Base-by-base conservation (phyloP, 1,140 invertebrate genomes). In the Ostrea edulis region DNA sequence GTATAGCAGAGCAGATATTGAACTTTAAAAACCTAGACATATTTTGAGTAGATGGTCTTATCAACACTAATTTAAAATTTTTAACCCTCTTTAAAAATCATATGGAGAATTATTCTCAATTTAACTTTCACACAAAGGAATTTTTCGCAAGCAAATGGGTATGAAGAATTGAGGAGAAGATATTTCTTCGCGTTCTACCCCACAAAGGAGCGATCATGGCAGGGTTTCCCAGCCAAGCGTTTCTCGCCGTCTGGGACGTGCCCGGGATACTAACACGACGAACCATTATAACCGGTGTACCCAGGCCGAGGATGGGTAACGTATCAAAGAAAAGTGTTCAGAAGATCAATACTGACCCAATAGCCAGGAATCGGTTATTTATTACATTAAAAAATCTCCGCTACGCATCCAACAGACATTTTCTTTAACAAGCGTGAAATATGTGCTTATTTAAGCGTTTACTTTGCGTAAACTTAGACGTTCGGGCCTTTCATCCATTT, bases 81-180 rank as follows among this genome's bases (percentile, higher is more conserved):
- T 77, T 77, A 77, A 77, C 22, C 68, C 68, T 77, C 68, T 77
- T 77, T 77, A 77, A 77, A 77, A 77, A 77, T 77, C 68, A 77
- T 44, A 77, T 77, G 68, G 68, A 25, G 68, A 77, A 77, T 77
- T 77, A 77, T 77, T 77, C 68, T 14, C 68, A 77, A 77, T 77
- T 77, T 77, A 77, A 77, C 68, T 77, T 77, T 77, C 68, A 77
- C 68, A 77, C 68, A 77, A 77, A 77, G 68, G 68, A 77, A 77
- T 77, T 77, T 77, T 62, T 77, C 29, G 68, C 68, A 35, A 77
- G 68, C 29, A 77, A 14, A 77, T 29, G 25, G 25, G 68, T 35
- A 77, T 29, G 68, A 77, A 77, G 25, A 77, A 71, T 29, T 35
- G 8, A 8, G 68, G 29, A 77, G 68, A 12, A 77, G 9, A 77